These are phyloP conservation scores for Chydorus sphaericus DNA, from an alignment of 2,888 invertebrate species.

Conservation along the genomic window DNA sequence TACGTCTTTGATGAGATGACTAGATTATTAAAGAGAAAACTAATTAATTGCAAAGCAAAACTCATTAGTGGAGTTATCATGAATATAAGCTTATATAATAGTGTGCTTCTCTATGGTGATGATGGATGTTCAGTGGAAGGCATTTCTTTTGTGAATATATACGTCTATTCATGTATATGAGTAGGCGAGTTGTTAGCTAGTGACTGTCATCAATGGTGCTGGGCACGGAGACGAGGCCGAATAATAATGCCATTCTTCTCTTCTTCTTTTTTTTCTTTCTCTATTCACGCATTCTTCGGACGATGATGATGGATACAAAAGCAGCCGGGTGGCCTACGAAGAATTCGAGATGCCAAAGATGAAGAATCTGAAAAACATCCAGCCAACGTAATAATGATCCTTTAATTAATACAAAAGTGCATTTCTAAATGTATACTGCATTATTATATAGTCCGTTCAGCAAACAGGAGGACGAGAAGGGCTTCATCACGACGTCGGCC, in stretches of 20 bases:
- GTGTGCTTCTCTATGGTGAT: no score
- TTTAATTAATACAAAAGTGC: not conserved
- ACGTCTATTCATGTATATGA: not conserved
- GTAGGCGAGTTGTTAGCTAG: not conserved
- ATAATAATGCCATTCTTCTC: not conserved
- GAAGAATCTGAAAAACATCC: slow-evolving; percentile 22
- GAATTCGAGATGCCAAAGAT: slow-evolving; percentile 43
- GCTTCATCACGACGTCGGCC: slow-evolving; percentile 26
- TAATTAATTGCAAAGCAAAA: no score
- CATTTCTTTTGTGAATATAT: no score
- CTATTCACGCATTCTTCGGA: no score
- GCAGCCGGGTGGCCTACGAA: slow-evolving; percentile 33
- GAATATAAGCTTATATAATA: no score
- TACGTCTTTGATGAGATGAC: no score
- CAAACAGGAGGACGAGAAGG: slow-evolving; percentile 29
- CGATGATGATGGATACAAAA: not conserved
- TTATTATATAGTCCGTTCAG: slow-evolving; percentile 31
- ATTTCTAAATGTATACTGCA: not conserved
- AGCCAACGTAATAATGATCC: slow-evolving; percentile 23
- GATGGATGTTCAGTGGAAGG: no score
- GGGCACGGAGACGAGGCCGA: no score
- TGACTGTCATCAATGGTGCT: no score
- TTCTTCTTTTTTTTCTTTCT: not conserved
- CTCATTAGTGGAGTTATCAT: no score
- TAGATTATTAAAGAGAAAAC: no score